Evolutionary conservation across 2,888 invertebrate species (phyloP).

Genomic region (Spisula solida): DNA sequence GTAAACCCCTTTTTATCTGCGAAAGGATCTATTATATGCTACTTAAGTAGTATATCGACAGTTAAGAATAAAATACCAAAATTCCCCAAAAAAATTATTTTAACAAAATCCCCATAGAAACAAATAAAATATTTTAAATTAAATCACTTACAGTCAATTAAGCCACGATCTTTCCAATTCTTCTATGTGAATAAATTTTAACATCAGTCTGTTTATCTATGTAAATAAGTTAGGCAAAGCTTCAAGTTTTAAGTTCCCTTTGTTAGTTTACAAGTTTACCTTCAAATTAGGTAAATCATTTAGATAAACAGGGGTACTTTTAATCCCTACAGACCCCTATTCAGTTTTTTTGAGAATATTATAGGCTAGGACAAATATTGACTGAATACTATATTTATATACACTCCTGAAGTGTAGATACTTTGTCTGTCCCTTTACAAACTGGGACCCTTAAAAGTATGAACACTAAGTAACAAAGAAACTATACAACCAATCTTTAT

Average conservation of each 20-base stretch:
- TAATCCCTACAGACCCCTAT: conserved; percentile 40
- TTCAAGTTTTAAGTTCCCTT: conserved; percentile 37
- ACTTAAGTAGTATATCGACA: background rate
- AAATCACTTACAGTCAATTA: conserved; percentile 19
- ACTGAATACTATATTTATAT: conserved; percentile 36
- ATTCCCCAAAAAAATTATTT: background rate
- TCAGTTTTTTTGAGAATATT: conserved; percentile 45
- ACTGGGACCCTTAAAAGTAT: conserved; percentile 26
- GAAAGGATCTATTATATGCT: background rate
- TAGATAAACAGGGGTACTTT: conserved; percentile 52
- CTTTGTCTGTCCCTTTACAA: background rate
- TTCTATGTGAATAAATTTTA: conserved; percentile 18
- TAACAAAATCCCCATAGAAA: background rate
- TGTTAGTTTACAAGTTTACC: conserved; percentile 42
- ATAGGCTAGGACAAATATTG: conserved; percentile 46
- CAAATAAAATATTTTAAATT: background rate
- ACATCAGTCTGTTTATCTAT: conserved; percentile 27
- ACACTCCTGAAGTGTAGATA: conserved; percentile 38
- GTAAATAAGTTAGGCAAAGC: conserved; percentile 22
- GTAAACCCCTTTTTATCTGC: background rate
- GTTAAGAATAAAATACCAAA: background rate
- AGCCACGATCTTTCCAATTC: conserved; percentile 9
- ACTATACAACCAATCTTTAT: conserved; percentile 14
- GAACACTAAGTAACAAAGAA: background rate
- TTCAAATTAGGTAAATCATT: conserved; percentile 54